Percentiles rank a stretch among this genome's conserved stretches.
Evolutionary conservation across 1,140 invertebrate species (phyloP).

Genomic region (Drosophila jambulina): DNA sequence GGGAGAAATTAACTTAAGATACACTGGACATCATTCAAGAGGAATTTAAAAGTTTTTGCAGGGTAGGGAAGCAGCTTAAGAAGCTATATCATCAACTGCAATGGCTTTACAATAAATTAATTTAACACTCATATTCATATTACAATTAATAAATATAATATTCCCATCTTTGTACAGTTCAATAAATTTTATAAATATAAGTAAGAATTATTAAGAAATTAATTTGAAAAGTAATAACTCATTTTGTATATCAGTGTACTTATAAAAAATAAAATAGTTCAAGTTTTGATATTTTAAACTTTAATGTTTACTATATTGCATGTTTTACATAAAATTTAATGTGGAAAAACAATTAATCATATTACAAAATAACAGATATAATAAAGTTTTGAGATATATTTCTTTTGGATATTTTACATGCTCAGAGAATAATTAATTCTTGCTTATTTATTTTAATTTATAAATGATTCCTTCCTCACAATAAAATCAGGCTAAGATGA

Average conservation of each 20-base stretch:
- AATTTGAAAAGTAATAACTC: neutral
- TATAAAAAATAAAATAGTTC: too few relatives aligned
- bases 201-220: neutral
- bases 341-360: neutral
- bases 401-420: neutral
- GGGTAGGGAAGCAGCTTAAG: neutral
- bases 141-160: neutral
- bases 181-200: neutral
- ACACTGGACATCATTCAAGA: neutral
- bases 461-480: too few relatives aligned
- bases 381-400: neutral
- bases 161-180: neutral
- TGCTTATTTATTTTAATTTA: neutral
- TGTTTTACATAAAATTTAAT: neutral
- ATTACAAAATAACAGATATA: neutral
- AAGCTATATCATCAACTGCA: neutral
- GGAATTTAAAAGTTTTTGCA: neutral
- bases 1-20: neutral
- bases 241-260: neutral
- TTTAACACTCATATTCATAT: neutral
- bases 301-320: too few relatives aligned
- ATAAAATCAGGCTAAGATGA: neutral
- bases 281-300: neutral
- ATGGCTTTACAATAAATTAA: neutral
- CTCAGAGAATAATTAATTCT: neutral